A percentile compares a stretch with the other conserved stretches of the same genome.
These are phyloP conservation scores for Condylura cristata DNA, from an alignment of 2,113 vertebrate genomes.

Conservation along the genomic window DNA sequence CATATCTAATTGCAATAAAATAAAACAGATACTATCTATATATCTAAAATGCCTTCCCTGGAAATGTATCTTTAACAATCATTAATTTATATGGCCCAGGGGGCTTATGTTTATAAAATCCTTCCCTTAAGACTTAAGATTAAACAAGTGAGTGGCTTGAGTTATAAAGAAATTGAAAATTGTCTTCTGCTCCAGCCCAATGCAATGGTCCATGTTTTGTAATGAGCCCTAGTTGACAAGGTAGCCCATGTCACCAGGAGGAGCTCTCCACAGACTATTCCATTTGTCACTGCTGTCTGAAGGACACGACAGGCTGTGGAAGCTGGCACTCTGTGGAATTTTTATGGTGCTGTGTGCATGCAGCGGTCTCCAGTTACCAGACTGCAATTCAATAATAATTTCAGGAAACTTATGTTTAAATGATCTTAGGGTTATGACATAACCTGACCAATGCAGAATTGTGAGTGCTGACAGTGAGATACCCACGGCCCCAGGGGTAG, in stretches of 20 bases:
- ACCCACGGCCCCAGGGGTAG: conserved; percentile 25
- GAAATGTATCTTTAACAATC: conserved; percentile 57
- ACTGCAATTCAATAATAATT: conserved; percentile 76
- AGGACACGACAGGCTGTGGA: conserved; percentile 71
- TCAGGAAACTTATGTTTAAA: conserved; percentile 56
- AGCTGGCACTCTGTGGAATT: conserved; percentile 68
- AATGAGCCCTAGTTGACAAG: conserved; percentile 68
- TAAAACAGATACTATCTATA: conserved; percentile 5
- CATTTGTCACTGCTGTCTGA: conserved; percentile 82
- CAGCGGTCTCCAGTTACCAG: conserved; percentile 50
- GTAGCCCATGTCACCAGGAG: conserved; percentile 77
- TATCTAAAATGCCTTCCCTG: conserved; percentile 4
- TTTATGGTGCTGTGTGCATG: conserved; percentile 60
- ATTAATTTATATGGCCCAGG: conserved; percentile 61
- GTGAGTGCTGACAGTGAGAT: conserved; percentile 35
- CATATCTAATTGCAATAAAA: conserved; percentile 58
- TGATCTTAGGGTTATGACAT: conserved; percentile 59
- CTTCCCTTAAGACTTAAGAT: conserved; percentile 56
- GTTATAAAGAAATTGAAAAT: conserved; percentile 62
- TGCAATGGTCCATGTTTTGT: conserved; percentile 65
- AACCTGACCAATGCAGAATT: neutral
- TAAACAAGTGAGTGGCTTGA: conserved; percentile 54
- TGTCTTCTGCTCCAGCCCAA: conserved; percentile 23
- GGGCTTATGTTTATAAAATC: conserved; percentile 62
- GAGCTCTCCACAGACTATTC: conserved; percentile 69